A percentile compares a stretch with the other conserved stretches of the same genome.
phyloP scores from a whole-genome alignment of 2,797 vertebrate genomes.

The Acomys russatus region DNA sequence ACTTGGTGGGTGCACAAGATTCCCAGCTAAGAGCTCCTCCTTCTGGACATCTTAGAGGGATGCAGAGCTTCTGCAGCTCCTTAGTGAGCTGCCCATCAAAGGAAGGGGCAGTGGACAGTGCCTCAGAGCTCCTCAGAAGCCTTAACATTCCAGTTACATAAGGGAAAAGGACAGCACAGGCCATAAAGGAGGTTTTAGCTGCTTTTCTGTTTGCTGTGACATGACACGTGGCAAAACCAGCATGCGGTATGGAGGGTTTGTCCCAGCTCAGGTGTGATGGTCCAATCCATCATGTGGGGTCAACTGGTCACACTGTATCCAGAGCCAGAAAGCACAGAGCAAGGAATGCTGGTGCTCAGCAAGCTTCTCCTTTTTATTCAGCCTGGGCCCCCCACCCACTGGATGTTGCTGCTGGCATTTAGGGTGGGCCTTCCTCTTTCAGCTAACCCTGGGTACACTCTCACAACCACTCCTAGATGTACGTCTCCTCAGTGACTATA shows the following conservation, averaged over 20 bases:
- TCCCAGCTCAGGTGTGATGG: not conserved
- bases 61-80: not conserved
- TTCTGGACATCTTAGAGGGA: not conserved
- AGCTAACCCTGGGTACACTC: not conserved
- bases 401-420: not conserved
- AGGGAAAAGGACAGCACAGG: not conserved
- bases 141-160: not conserved
- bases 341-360: not conserved
- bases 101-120: too few relatives aligned
- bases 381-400: not conserved
- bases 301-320: not conserved
- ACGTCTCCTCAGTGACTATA: not conserved
- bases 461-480: not conserved
- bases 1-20: not conserved
- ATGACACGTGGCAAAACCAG: not conserved
- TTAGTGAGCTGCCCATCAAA: not conserved
- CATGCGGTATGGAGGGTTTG: not conserved
- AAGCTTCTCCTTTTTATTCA: not conserved
- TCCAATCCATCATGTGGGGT: not conserved
- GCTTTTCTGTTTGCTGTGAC: not conserved
- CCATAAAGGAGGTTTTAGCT: not conserved
- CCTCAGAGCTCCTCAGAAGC: not conserved
- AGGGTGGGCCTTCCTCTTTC: not conserved
- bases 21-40: not conserved
- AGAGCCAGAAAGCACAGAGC: not conserved